Percentiles rank a stretch among this genome's conserved stretches.
Evolutionary conservation across 2,888 invertebrate species (phyloP).

Genomic region (Ecliptopera silaceata): DNA sequence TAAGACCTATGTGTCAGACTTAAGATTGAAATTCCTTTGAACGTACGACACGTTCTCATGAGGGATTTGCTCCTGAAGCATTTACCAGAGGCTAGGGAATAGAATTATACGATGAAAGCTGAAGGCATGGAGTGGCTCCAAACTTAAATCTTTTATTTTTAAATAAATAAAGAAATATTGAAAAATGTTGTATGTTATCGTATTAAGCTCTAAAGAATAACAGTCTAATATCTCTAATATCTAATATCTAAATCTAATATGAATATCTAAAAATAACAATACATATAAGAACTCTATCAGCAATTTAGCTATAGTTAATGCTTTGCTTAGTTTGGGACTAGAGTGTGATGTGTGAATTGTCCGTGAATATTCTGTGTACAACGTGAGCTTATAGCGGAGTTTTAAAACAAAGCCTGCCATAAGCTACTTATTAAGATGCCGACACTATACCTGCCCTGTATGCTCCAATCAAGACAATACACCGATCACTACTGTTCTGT

Average conservation of each 20-base stretch:
- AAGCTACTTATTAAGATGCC: neutral
- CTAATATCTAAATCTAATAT: too few relatives aligned
- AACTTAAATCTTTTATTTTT: neutral
- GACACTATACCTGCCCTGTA: neutral
- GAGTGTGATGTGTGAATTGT: too few relatives aligned
- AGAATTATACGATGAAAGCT: constrained; percentile 1
- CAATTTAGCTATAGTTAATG: too few relatives aligned
- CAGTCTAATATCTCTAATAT: too few relatives aligned
- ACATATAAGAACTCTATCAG: too few relatives aligned
- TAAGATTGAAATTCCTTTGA: constrained; percentile 2
- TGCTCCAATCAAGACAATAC: constrained; percentile 12
- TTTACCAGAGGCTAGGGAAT: constrained; percentile 6
- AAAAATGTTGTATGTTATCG: too few relatives aligned
- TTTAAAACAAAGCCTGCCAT: neutral
- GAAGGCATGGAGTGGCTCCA: neutral
- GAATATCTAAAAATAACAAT: too few relatives aligned
- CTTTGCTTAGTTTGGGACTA: too few relatives aligned
- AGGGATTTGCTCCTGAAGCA: neutral
- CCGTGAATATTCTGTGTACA: too few relatives aligned
- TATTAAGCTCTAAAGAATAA: too few relatives aligned
- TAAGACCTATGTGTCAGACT: neutral
- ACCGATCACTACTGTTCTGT: neutral
- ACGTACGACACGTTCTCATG: neutral
- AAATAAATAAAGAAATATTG: too few relatives aligned
- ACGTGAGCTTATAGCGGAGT: too few relatives aligned